phyloP scores from a whole-genome alignment of 2,113 vertebrate genomes.

The Hiodon tergisus region DNA sequence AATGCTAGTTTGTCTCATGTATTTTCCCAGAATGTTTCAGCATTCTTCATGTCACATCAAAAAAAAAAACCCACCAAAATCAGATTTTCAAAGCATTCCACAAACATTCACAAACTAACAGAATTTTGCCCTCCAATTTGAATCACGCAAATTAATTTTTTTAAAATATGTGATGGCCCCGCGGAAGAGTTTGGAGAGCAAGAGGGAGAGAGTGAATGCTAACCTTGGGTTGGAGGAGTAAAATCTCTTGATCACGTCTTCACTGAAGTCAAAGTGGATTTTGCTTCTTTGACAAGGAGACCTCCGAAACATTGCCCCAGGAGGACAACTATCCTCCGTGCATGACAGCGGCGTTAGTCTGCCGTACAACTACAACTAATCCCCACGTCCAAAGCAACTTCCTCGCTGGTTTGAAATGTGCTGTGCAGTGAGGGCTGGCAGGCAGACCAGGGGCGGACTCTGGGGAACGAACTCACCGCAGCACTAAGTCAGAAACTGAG shows the following conservation, averaged over 20 bases:
- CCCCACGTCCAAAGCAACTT: constrained; percentile 36
- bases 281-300: constrained; percentile 66
- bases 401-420: constrained; percentile 26
- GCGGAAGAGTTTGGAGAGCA: neutral
- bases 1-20: no score
- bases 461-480: constrained; percentile 5
- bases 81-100: no score
- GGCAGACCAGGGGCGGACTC: constrained; percentile 25
- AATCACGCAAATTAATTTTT: no score
- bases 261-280: constrained; percentile 73
- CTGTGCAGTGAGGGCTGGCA: neutral
- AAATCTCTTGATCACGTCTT: constrained; percentile 67
- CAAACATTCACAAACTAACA: no score
- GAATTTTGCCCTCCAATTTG: no score
- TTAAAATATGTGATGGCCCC: neutral
- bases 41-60: no score
- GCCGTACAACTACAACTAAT: constrained; percentile 28
- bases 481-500: no score
- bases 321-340: constrained; percentile 29
- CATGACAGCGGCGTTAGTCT: constrained; percentile 26
- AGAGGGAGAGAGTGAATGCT: constrained; percentile 24
- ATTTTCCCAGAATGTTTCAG: no score
- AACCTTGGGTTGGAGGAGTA: constrained; percentile 59
- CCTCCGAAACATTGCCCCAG: constrained; percentile 61
- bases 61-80: no score